These are phyloP conservation scores for Villa cingulata DNA, from an alignment of 2,888 invertebrate species.

Conservation along the genomic window DNA sequence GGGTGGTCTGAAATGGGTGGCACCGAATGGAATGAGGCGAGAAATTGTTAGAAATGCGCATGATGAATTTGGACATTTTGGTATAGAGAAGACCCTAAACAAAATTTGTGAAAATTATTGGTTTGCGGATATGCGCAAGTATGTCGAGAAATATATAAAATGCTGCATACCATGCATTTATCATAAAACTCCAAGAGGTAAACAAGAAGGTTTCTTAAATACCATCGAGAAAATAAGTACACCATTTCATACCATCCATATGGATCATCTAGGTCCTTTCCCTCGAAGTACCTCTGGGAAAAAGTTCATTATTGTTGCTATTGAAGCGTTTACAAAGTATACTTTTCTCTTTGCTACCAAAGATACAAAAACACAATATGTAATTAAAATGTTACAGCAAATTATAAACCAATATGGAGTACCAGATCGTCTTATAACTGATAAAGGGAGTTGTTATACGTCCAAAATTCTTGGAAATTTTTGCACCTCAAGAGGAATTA, in stretches of 20 bases:
- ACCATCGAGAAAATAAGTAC: constrained; percentile 28
- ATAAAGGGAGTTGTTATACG: too few relatives aligned
- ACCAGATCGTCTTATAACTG: constrained; percentile 26
- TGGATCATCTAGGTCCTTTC: constrained; percentile 35
- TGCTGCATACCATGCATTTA: constrained; percentile 23
- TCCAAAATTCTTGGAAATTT: too few relatives aligned
- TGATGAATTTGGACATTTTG: constrained; percentile 15
- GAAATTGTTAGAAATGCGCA: too few relatives aligned
- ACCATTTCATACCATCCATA: constrained; percentile 31
- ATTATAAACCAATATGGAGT: constrained; percentile 22
- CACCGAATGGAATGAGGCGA: constrained; percentile 14
- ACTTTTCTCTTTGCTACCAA: constrained; percentile 22
- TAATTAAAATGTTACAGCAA: constrained; percentile 19
- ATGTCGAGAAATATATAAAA: constrained; percentile 28
- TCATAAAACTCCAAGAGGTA: constrained; percentile 20
- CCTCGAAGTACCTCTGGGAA: constrained; percentile 23
- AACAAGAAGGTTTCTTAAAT: constrained; percentile 25
- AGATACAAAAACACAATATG: constrained; percentile 21
- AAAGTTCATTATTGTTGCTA: constrained; percentile 22
- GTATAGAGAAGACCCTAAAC: constrained; percentile 17
- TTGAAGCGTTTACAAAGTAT: constrained; percentile 30
- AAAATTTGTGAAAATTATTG: constrained; percentile 25
- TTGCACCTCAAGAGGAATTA: too few relatives aligned
- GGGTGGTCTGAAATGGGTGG: constrained; percentile 13
- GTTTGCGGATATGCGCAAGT: constrained; percentile 28